phyloP scores from a whole-genome alignment of 1,140 invertebrate species.

The Matsumurasca onukii region DNA sequence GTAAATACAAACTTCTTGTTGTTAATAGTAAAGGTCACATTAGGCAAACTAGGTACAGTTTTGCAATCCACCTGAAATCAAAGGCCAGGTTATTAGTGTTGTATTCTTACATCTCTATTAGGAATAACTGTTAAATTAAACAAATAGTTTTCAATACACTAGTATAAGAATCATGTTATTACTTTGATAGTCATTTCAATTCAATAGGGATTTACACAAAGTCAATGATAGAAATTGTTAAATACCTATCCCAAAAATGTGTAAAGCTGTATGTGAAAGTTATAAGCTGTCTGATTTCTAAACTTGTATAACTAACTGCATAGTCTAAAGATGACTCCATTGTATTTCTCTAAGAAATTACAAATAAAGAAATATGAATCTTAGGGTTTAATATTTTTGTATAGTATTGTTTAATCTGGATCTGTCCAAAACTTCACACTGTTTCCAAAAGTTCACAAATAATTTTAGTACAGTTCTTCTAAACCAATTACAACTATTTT shows the following conservation, averaged over 20 bases:
- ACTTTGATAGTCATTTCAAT: neutral
- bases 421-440: no score
- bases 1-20: conserved; percentile 16
- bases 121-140: neutral
- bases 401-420: neutral
- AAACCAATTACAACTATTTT: no score
- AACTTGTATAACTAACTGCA: neutral
- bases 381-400: neutral
- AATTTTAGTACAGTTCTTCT: no score
- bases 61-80: conserved; percentile 8
- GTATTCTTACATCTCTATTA: neutral
- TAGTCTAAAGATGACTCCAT: neutral
- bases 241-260: neutral
- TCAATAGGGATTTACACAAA: neutral
- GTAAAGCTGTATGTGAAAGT: neutral
- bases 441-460: no score
- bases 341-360: neutral
- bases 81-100: neutral
- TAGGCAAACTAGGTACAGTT: neutral
- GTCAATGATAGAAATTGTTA: neutral
- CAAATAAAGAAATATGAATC: neutral
- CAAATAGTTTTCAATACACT: neutral
- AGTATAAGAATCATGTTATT: neutral
- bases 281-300: neutral
- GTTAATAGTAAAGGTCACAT: conserved; percentile 33